Conservation (phyloP, 35 echinoderm and acorn worm species). For the Diadema setosum region DNA sequence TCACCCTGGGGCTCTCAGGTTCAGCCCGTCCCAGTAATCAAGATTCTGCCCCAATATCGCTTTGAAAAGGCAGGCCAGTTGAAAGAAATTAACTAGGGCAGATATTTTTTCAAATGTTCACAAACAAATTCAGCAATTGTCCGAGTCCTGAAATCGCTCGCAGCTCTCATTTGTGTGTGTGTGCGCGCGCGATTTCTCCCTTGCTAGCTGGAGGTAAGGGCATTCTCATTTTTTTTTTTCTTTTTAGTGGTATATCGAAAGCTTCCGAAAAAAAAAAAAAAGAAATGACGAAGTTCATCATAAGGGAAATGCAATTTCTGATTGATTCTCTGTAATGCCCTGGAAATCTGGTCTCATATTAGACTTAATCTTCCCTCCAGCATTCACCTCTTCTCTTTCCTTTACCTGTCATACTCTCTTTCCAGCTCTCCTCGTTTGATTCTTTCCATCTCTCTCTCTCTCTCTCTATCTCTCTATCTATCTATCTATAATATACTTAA, state of each 20-base stretch:
- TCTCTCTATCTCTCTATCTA: neutral
- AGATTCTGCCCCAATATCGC: constrained; percentile 1
- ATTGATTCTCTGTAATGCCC: neutral
- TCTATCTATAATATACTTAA: neutral
- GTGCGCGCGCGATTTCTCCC: too few relatives aligned
- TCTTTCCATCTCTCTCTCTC: neutral
- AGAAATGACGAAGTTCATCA: neutral
- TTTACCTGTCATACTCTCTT: too few relatives aligned
- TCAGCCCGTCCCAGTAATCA: neutral
- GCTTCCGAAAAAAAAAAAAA: neutral
- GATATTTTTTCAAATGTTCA: constrained; percentile 36
- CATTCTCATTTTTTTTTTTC: neutral
- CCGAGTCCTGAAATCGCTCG: neutral
- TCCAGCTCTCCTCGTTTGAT: neutral
- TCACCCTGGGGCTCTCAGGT: neutral
- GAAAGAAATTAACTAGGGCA: constrained; percentile 29
- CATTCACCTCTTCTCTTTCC: neutral
- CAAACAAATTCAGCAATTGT: constrained; percentile 33
- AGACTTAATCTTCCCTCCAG: neutral
- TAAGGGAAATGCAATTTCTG: constrained; percentile 5
- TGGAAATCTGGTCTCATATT: neutral
- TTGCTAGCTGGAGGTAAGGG: neutral
- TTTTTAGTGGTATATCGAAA: too few relatives aligned
- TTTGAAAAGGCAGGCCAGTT: neutral
- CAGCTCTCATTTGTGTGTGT: neutral